A percentile compares a stretch with the other conserved stretches of the same genome.
These are phyloP conservation scores for Pantala flavescens DNA, from an alignment of 1,140 invertebrate species.

Conservation along the genomic window DNA sequence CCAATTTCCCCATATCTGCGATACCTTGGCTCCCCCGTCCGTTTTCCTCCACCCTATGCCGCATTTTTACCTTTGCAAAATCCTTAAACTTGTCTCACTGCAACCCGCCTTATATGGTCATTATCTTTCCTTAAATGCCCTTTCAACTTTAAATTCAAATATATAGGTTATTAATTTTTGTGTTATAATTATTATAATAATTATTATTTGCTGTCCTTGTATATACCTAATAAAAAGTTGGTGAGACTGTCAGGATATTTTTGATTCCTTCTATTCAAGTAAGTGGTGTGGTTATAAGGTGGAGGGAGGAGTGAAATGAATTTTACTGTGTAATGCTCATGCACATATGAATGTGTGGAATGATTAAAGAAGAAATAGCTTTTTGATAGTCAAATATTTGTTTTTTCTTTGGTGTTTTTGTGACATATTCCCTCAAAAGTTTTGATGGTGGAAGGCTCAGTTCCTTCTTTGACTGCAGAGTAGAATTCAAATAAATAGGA, in stretches of 20 bases:
- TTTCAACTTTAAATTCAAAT: background rate
- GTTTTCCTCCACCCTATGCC: background rate
- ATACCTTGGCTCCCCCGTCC: background rate
- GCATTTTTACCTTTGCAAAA: conserved; percentile 5
- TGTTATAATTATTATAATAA: conserved; percentile 6
- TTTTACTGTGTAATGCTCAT: conserved; percentile 6
- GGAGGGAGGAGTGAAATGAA: background rate
- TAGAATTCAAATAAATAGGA: background rate
- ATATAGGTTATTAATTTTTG: background rate
- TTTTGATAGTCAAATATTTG: background rate
- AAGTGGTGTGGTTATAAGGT: conserved; percentile 1
- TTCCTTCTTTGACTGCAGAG: background rate
- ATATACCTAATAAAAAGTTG: conserved; percentile 4
- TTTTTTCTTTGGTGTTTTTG: background rate
- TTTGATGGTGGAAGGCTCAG: background rate
- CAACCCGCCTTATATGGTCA: background rate
- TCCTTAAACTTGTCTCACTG: conserved; percentile 5
- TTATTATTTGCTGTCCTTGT: conserved; percentile 6
- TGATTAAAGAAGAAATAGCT: background rate
- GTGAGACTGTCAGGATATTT: background rate
- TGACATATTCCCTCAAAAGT: background rate
- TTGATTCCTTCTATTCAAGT: background rate
- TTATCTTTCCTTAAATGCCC: background rate
- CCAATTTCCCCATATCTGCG: background rate
- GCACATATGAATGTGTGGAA: conserved; percentile 1